Conservation (phyloP, 2,113 vertebrate genomes). For the Salminus brasiliensis region DNA sequence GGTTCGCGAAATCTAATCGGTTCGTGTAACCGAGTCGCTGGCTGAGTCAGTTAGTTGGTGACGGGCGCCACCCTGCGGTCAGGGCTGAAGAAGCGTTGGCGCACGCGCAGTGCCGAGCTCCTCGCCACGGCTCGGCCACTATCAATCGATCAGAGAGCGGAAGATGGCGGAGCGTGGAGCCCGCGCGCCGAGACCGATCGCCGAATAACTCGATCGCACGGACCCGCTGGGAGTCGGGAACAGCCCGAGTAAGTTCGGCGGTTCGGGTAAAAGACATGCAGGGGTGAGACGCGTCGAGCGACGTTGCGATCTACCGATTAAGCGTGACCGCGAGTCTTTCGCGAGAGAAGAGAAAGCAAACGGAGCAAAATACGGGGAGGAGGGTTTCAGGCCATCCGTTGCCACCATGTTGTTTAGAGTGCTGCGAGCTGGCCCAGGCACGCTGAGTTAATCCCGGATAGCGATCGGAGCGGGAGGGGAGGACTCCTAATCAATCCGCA, state of each 20-base stretch:
- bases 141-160: conserved; percentile 84
- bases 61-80: conserved; percentile 31
- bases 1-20: not conserved
- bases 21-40: too few relatives aligned
- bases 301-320: not conserved
- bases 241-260: conserved; percentile 46
- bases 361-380: conserved; percentile 29
- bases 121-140: conserved; percentile 67
- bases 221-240: conserved; percentile 46
- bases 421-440: conserved; percentile 67
- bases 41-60: conserved; percentile 18
- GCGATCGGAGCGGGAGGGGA: conserved; percentile 69
- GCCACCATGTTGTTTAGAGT: conserved; percentile 74
- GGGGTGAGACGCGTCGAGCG: not conserved
- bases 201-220: conserved; percentile 80
- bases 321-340: not conserved
- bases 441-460: conserved; percentile 82
- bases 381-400: not conserved
- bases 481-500: conserved; percentile 75
- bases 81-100: not conserved
- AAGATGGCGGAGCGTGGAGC: conserved; percentile 76
- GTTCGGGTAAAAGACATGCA: not conserved
- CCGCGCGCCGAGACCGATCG: conserved; percentile 72
- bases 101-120: conserved; percentile 38
- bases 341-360: conserved; percentile 47